Evolutionary conservation across 2,888 invertebrate species (phyloP).

Genomic region (Tinea semifulvella): DNA sequence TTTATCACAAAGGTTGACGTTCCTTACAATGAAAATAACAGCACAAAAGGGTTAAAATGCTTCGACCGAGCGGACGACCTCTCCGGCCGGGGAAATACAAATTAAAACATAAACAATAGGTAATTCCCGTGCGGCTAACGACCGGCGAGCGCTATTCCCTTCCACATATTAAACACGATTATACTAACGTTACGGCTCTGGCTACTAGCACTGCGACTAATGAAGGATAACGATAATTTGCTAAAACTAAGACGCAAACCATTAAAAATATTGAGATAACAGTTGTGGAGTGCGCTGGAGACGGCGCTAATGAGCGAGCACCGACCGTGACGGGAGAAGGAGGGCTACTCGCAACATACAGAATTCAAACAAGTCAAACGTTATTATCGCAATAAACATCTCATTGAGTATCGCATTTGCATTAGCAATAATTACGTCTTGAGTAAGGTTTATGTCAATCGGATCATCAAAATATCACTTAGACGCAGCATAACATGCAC

Average conservation of each 20-base stretch:
- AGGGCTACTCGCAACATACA: too few species aligned
- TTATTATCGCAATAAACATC: too few species aligned
- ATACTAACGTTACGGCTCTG: not conserved
- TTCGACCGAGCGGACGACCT: not conserved
- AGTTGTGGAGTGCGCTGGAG: constrained; percentile 37
- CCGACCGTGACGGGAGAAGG: constrained; percentile 63
- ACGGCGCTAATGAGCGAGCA: constrained; percentile 59
- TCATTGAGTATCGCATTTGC: too few species aligned
- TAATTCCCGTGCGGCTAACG: constrained; percentile 52
- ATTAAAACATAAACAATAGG: constrained; percentile 62
- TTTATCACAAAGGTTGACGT: constrained; percentile 14
- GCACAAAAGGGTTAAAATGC: constrained; percentile 12
- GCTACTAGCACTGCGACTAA: not conserved
- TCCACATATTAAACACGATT: constrained; percentile 35
- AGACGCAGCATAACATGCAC: too few species aligned
- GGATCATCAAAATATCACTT: too few species aligned
- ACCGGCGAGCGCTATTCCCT: constrained; percentile 51
- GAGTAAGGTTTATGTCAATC: too few species aligned
- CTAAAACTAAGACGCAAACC: constrained; percentile 3
- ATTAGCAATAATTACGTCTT: too few species aligned
- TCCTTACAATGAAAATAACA: constrained; percentile 15
- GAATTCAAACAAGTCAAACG: too few species aligned
- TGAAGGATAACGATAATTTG: constrained; percentile 13
- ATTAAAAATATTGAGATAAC: constrained; percentile 31
- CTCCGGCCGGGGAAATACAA: constrained; percentile 36